These are phyloP conservation scores for Zonitis immaculata DNA, from an alignment of 2,888 invertebrate species.

Conservation along the genomic window DNA sequence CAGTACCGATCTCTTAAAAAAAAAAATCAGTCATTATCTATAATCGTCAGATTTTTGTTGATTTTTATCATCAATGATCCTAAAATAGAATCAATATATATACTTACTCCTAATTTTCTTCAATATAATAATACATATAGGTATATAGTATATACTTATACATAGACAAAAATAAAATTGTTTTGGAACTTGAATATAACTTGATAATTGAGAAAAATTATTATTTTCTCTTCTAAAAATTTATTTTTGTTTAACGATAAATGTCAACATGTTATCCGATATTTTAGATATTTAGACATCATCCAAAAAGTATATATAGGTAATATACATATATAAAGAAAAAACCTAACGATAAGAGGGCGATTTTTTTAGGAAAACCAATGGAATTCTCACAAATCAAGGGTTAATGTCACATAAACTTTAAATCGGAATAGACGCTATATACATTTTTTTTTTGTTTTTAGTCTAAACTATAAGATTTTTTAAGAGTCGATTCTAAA, in stretches of 20 bases:
- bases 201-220: not conserved
- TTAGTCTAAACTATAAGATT: too few relatives aligned
- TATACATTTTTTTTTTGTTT: slow-evolving; percentile 15
- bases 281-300: slow-evolving; percentile 39
- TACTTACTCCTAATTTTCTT: not conserved
- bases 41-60: not conserved
- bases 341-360: too few relatives aligned
- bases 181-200: not conserved
- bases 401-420: slow-evolving; percentile 40
- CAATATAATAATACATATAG: too few relatives aligned
- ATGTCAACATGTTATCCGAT: slow-evolving; percentile 35
- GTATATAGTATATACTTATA: too few relatives aligned
- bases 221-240: too few relatives aligned
- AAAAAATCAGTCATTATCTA: not conserved
- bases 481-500: too few relatives aligned
- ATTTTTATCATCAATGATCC: not conserved
- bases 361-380: too few relatives aligned
- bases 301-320: too few relatives aligned
- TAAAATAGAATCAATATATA: not conserved
- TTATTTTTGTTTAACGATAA: slow-evolving; percentile 35
- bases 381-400: slow-evolving; percentile 41
- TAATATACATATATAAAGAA: too few relatives aligned
- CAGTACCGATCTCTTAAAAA: not conserved
- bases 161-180: not conserved
- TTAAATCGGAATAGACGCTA: slow-evolving; percentile 30